Evolutionary conservation across 37 sponge, comb jelly and placozoan genomes (phyloP).

Genomic region (Halisarca cf. caerulea): DNA sequence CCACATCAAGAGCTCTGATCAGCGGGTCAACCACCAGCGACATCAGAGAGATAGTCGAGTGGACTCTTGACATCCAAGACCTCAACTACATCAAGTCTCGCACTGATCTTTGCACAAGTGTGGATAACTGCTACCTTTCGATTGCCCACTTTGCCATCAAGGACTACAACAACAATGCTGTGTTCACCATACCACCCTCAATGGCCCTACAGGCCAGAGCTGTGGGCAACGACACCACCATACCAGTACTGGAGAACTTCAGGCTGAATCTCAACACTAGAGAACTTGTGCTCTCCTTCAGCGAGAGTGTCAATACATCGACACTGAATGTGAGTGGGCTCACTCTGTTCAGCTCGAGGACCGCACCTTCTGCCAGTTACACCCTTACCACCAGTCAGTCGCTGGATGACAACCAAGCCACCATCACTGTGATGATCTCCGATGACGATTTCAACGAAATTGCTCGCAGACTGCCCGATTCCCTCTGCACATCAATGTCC

Average conservation of each 20-base stretch:
- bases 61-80: conserved; percentile 53
- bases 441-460: conserved; percentile 80
- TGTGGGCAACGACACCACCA: conserved; percentile 57
- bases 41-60: conserved; percentile 48
- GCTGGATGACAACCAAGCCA: conserved; percentile 32
- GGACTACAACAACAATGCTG: conserved; percentile 67
- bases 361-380: conserved; percentile 25
- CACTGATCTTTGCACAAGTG: conserved; percentile 63
- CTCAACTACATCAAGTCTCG: conserved; percentile 71
- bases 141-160: conserved; percentile 61
- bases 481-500: conserved; percentile 38
- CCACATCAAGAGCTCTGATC: conserved; percentile 39
- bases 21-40: conserved; percentile 60
- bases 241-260: conserved; percentile 55
- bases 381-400: conserved; percentile 44
- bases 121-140: conserved; percentile 60
- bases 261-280: conserved; percentile 53
- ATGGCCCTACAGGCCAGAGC: conserved; percentile 51
- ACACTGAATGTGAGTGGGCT: conserved; percentile 63
- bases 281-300: conserved; percentile 57
- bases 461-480: conserved; percentile 11
- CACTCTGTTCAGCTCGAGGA: conserved; percentile 21
- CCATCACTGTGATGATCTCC: conserved; percentile 56
- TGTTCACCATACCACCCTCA: conserved; percentile 69
- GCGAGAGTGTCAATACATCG: conserved; percentile 78